A percentile compares a stretch with the other conserved stretches of the same genome.
phyloP scores from a whole-genome alignment of 1,140 invertebrate species.

The Diplogasteroides magnus region DNA sequence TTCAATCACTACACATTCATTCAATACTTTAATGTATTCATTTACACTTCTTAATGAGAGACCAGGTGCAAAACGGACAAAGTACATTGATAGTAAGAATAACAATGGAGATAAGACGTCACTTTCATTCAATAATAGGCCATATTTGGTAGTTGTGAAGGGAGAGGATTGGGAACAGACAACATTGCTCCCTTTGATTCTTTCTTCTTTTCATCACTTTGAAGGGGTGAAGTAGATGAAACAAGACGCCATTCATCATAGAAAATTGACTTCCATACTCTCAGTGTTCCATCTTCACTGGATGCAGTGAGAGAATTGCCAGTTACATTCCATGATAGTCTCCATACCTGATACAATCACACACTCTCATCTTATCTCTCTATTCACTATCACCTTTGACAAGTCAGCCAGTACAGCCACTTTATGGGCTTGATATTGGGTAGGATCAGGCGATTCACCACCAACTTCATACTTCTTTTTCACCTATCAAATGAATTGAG shows the following conservation, averaged over 20 bases:
- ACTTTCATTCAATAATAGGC: neutral
- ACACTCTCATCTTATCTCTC: neutral
- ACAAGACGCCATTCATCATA: neutral
- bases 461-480: too few relatives aligned
- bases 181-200: neutral
- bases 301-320: slow-evolving; percentile 4
- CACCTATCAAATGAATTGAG: too few relatives aligned
- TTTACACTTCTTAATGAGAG: neutral
- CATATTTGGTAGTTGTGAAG: neutral
- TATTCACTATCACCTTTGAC: neutral
- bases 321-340: slow-evolving; percentile 12
- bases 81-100: too few relatives aligned
- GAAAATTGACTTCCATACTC: slow-evolving; percentile 4
- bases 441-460: neutral
- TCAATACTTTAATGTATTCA: neutral
- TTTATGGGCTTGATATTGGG: neutral
- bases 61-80: too few relatives aligned
- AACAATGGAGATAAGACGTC: neutral
- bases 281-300: neutral
- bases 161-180: neutral
- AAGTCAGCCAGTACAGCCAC: neutral
- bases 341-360: slow-evolving; percentile 2
- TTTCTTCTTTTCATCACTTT: neutral
- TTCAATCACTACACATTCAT: too few relatives aligned
- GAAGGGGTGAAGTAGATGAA: neutral